Conservation (phyloP, 2,888 invertebrate genomes). For the Sceliomorpha sp. region DNA sequence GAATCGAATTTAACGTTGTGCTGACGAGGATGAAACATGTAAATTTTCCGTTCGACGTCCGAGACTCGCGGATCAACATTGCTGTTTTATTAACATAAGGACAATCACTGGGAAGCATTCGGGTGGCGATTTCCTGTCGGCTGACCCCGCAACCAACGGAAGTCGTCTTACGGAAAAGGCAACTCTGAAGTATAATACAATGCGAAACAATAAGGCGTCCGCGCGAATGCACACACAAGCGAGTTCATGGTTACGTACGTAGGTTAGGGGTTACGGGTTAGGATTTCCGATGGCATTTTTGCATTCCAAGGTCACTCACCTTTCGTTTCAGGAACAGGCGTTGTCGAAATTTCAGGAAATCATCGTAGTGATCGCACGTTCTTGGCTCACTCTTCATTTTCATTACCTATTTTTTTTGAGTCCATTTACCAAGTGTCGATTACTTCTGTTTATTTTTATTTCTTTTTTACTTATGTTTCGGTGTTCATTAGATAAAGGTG, state of each 20-base stretch:
- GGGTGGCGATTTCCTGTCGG: slow-evolving; percentile 76
- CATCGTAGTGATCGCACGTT: too few species aligned
- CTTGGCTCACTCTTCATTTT: too few species aligned
- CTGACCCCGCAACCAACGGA: slow-evolving; percentile 76
- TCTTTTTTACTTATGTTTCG: too few species aligned
- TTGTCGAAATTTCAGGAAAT: slow-evolving; percentile 36
- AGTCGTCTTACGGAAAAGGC: slow-evolving; percentile 74
- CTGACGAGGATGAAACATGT: slow-evolving; percentile 45
- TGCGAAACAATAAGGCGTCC: slow-evolving; percentile 57
- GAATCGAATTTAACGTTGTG: too few species aligned
- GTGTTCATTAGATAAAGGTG: too few species aligned
- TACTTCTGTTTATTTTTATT: too few species aligned
- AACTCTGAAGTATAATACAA: slow-evolving; percentile 57
- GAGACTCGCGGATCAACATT: slow-evolving; percentile 47
- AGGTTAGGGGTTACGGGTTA: slow-evolving; percentile 75
- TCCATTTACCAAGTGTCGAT: too few species aligned
- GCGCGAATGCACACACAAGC: slow-evolving; percentile 40
- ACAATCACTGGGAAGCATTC: slow-evolving; percentile 78
- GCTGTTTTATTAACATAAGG: slow-evolving; percentile 73
- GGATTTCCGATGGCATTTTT: slow-evolving; percentile 69
- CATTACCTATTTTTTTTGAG: too few species aligned
- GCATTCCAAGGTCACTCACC: slow-evolving; percentile 65
- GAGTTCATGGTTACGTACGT: slow-evolving; percentile 73
- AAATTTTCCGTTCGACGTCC: slow-evolving; percentile 51
- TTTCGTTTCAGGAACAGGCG: slow-evolving; percentile 42